Conservation (phyloP, 2,113 vertebrate species). For the Sapayoa aenigma region DNA sequence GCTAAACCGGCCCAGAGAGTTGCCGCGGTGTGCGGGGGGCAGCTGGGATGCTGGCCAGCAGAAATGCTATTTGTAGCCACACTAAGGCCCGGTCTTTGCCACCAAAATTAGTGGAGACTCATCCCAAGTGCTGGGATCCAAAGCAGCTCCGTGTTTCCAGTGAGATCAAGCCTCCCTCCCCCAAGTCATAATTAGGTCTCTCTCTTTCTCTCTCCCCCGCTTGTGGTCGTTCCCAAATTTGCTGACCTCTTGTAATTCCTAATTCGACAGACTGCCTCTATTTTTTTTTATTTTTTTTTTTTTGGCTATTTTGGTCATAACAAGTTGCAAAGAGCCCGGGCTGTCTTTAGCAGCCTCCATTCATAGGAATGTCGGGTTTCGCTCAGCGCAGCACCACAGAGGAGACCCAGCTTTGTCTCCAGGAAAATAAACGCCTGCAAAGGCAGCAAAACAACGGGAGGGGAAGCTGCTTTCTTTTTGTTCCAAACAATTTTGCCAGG, state of each 20-base stretch:
- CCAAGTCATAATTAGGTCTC: constrained; percentile 23
- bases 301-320: constrained; percentile 43
- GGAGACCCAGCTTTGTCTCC: constrained; percentile 43
- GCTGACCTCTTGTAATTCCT: constrained; percentile 64
- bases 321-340: not conserved
- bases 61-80: not conserved
- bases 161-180: not conserved
- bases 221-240: constrained; percentile 34
- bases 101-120: not conserved
- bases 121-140: not conserved
- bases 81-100: not conserved
- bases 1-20: not conserved
- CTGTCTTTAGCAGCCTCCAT: constrained; percentile 19
- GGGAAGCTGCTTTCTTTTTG: constrained; percentile 52
- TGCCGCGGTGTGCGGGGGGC: no score
- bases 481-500: constrained; percentile 17
- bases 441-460: constrained; percentile 53
- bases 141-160: not conserved
- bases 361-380: constrained; percentile 5
- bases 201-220: constrained; percentile 25
- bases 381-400: not conserved
- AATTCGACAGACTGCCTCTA: constrained; percentile 42
- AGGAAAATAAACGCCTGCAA: constrained; percentile 30
- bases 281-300: not conserved
- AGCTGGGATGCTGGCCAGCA: not conserved